A percentile compares a stretch with the other conserved stretches of the same genome.
Conservation (phyloP, 1,140 invertebrate genomes). For the Drosophila carrolli region DNA sequence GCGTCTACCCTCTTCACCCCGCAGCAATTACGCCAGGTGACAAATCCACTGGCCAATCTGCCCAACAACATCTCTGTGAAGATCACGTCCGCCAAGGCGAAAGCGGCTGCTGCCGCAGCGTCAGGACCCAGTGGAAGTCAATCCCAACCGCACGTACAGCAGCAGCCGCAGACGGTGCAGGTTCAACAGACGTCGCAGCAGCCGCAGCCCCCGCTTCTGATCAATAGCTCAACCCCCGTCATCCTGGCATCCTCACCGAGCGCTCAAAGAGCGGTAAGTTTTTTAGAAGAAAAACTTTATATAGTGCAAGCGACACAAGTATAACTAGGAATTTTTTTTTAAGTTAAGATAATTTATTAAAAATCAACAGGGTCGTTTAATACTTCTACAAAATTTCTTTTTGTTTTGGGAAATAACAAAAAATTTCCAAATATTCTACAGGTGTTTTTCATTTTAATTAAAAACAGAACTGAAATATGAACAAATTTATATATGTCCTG, state of each 20-base stretch:
- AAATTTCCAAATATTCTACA: too few relatives aligned
- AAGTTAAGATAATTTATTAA: too few relatives aligned
- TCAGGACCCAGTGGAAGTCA: constrained; percentile 45
- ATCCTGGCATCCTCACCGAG: constrained; percentile 76
- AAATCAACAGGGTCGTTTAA: too few relatives aligned
- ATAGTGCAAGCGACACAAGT: too few relatives aligned
- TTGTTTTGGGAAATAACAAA: too few relatives aligned
- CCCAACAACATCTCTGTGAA: constrained; percentile 83
- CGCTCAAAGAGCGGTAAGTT: constrained; percentile 66
- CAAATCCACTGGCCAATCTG: constrained; percentile 75
- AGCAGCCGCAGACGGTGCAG: constrained; percentile 39
- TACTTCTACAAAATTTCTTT: too few relatives aligned
- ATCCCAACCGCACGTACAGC: constrained; percentile 8
- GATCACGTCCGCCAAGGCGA: constrained; percentile 77
- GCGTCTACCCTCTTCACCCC: constrained; percentile 67
- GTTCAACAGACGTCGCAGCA: constrained; percentile 54
- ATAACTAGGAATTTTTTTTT: too few relatives aligned
- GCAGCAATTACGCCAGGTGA: constrained; percentile 67
- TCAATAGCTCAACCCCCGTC: constrained; percentile 81
- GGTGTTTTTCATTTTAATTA: too few relatives aligned
- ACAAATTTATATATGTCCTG: too few relatives aligned
- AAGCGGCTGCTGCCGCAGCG: constrained; percentile 53
- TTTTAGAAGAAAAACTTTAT: neutral
- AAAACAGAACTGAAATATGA: too few relatives aligned
- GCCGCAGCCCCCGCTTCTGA: constrained; percentile 75